Evolutionary conservation across 2,797 vertebrate species (phyloP).

Genomic region (Tenualosa thibaudeaui): DNA sequence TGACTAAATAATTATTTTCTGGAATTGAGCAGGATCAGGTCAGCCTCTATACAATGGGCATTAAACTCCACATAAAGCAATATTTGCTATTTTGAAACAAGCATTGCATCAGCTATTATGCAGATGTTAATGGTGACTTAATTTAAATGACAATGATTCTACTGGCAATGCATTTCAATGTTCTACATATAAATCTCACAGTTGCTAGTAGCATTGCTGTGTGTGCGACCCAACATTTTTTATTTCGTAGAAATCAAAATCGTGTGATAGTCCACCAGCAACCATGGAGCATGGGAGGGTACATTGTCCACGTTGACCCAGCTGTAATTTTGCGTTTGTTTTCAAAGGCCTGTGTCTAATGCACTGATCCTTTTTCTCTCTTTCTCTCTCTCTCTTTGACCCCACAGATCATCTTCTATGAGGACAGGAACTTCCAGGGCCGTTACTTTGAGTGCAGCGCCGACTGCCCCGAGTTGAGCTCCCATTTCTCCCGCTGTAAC

Average conservation of each 20-base stretch:
- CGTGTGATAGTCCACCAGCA: background rate
- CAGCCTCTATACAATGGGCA: slow-evolving; percentile 41
- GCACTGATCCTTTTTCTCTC: background rate
- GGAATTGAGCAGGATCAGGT: slow-evolving; percentile 42
- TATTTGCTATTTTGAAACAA: slow-evolving; percentile 37
- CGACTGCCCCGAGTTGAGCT: slow-evolving; percentile 37
- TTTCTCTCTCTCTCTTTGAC: background rate
- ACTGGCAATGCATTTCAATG: slow-evolving; percentile 43
- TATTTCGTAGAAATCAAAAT: background rate
- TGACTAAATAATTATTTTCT: slow-evolving; percentile 45
- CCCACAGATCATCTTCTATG: slow-evolving; percentile 35
- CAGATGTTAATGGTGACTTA: slow-evolving; percentile 25
- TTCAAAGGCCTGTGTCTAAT: background rate
- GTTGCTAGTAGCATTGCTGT: background rate
- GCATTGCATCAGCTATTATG: slow-evolving; percentile 38
- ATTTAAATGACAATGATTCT: slow-evolving; percentile 40
- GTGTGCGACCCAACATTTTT: background rate
- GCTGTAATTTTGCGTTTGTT: background rate
- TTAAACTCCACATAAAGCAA: slow-evolving; percentile 37
- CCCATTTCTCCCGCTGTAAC: slow-evolving; percentile 35
- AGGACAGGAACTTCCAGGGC: slow-evolving; percentile 40
- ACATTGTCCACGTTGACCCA: background rate
- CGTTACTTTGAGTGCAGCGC: slow-evolving; percentile 39
- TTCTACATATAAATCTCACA: slow-evolving; percentile 35
- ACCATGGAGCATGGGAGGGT: background rate